Percentiles rank a stretch among this genome's conserved stretches.
These are phyloP conservation scores for Sylvietta virens DNA, from an alignment of 2,113 vertebrate genomes.

Conservation along the genomic window DNA sequence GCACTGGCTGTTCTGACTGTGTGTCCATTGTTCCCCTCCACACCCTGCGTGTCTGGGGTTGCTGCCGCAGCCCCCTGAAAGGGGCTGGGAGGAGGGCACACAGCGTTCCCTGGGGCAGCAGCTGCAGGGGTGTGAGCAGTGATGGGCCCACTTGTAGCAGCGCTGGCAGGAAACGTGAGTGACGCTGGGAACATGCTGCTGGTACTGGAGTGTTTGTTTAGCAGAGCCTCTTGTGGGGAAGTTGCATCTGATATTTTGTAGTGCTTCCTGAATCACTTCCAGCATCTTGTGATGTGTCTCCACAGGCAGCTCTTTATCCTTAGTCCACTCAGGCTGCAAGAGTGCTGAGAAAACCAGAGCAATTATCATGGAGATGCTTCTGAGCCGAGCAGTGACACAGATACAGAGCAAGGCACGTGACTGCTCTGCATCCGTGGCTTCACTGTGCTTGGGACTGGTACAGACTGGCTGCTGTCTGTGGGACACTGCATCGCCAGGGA, in stretches of 20 bases:
- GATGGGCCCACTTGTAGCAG: neutral
- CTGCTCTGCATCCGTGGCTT: neutral
- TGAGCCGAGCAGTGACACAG: neutral
- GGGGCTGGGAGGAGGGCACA: neutral
- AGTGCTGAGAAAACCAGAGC: neutral
- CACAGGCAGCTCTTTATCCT: slow-evolving; percentile 15
- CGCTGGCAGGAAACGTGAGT: neutral
- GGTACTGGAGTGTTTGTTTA: neutral
- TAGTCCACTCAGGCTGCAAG: neutral
- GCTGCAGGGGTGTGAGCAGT: neutral
- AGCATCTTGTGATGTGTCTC: neutral
- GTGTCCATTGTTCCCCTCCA: neutral
- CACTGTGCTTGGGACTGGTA: neutral
- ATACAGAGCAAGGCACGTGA: neutral
- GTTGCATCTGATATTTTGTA: neutral
- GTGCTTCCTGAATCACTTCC: slow-evolving; percentile 38
- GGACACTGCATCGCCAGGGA: fast-evolving
- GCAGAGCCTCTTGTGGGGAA: neutral
- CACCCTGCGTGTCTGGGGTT: neutral
- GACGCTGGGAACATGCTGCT: neutral
- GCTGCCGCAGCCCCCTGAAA: neutral
- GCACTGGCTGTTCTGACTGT: neutral
- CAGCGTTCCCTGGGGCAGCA: neutral
- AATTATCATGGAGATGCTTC: neutral
- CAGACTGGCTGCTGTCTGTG: neutral